These are phyloP conservation scores for Drosophila baimaii DNA, from an alignment of 1,140 invertebrate genomes.

Conservation along the genomic window DNA sequence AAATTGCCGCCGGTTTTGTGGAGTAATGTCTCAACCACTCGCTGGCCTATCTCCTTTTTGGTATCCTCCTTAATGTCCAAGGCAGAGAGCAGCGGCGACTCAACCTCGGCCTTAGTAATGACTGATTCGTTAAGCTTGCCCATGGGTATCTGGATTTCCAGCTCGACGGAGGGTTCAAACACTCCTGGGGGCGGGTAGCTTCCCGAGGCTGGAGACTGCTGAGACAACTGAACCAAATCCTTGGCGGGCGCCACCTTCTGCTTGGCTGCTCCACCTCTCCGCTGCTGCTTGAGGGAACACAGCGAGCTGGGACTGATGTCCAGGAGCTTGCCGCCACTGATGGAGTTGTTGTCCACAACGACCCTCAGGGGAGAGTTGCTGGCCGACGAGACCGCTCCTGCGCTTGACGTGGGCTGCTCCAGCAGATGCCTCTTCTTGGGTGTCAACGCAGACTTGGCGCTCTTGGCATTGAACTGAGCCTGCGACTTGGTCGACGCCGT, in stretches of 20 bases:
- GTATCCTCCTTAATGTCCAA: constrained; percentile 68
- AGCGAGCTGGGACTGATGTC: constrained; percentile 76
- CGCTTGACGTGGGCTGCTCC: constrained; percentile 26
- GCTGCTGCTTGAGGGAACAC: constrained; percentile 69
- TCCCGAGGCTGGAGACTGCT: constrained; percentile 52
- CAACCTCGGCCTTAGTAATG: constrained; percentile 77
- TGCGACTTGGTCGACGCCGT: constrained; percentile 76
- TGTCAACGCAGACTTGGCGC: constrained; percentile 78
- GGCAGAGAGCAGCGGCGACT: constrained; percentile 64
- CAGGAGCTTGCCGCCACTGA: constrained; percentile 72
- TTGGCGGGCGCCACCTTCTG: constrained; percentile 29
- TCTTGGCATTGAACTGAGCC: constrained; percentile 73
- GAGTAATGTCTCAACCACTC: constrained; percentile 79
- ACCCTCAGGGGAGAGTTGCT: constrained; percentile 72
- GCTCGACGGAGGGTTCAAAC: constrained; percentile 87
- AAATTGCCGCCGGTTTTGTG: constrained; percentile 78
- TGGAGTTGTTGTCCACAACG: constrained; percentile 75
- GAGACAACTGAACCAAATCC: constrained; percentile 31
- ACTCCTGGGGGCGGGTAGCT: constrained; percentile 86
- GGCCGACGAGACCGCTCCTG: constrained; percentile 30
- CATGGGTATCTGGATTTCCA: constrained; percentile 87
- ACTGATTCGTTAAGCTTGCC: constrained; percentile 84
- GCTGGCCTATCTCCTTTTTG: constrained; percentile 61
- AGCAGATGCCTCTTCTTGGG: constrained; percentile 86
- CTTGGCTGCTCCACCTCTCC: constrained; percentile 38